These are phyloP conservation scores for Trachelus tabidus DNA, from an alignment of 2,888 invertebrate species.

Conservation along the genomic window DNA sequence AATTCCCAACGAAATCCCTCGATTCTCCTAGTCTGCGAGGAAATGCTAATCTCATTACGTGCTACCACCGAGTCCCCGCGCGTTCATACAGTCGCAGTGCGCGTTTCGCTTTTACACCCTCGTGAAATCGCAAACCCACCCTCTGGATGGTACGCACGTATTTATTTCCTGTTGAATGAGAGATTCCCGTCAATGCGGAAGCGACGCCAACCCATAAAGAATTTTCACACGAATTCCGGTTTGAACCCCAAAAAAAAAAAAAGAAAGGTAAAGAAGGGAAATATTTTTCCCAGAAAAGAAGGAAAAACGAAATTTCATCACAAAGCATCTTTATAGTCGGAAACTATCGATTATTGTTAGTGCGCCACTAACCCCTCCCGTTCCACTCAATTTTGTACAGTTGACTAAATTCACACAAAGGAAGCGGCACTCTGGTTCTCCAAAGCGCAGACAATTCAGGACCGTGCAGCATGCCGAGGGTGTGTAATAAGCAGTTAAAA, in stretches of 20 bases:
- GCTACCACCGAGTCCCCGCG: not conserved
- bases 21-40: conserved; percentile 27
- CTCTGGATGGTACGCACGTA: not conserved
- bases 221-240: not conserved
- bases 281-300: not conserved
- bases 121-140: not conserved
- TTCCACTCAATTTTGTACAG: not conserved
- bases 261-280: not conserved
- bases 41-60: conserved; percentile 47
- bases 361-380: not conserved
- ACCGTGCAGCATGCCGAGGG: conserved; percentile 1
- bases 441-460: not conserved
- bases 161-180: not conserved
- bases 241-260: not conserved
- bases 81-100: not conserved
- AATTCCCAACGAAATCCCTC: conserved; percentile 16
- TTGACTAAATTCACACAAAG: not conserved
- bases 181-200: not conserved
- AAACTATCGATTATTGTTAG: not conserved
- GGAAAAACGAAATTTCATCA: not conserved
- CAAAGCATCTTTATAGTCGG: not conserved
- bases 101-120: conserved; percentile 7
- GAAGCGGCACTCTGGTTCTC: not conserved
- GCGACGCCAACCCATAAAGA: not conserved
- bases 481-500: conserved; percentile 22